phyloP scores from a whole-genome alignment of 1,140 invertebrate genomes.

The Mactra quadrangularis region DNA sequence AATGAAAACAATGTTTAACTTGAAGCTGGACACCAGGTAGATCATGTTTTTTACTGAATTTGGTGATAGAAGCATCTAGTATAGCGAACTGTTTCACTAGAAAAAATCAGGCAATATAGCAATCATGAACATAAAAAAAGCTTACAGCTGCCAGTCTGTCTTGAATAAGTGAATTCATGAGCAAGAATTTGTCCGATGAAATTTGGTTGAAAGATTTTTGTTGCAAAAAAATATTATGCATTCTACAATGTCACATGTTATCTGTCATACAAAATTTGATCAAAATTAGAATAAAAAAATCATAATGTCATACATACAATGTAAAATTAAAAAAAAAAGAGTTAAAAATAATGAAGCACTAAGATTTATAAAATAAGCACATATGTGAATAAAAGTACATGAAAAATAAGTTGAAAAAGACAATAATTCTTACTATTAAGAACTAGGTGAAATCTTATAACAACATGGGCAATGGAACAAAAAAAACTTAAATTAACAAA shows the following conservation, averaged over 20 bases:
- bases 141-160: background rate
- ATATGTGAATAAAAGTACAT: constrained; percentile 19
- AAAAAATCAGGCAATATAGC: too few species aligned
- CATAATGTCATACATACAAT: background rate
- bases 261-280: constrained; percentile 2
- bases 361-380: constrained; percentile 29
- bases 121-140: too few species aligned
- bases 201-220: constrained; percentile 22
- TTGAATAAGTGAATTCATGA: background rate
- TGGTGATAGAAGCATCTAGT: too few species aligned
- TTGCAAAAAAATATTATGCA: background rate
- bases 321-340: background rate
- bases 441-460: too few species aligned
- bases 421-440: too few species aligned
- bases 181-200: background rate
- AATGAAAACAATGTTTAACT: too few species aligned
- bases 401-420: constrained; percentile 7
- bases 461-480: too few species aligned
- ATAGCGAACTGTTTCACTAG: too few species aligned
- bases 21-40: too few species aligned
- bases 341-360: constrained; percentile 20
- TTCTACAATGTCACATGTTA: background rate
- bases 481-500: too few species aligned
- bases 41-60: too few species aligned
- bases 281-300: background rate